Evolutionary conservation across 1,140 invertebrate species (phyloP), one percentile per base, ranked within the genome.

Genomic region (Neotoxoptera formosana): DNA sequence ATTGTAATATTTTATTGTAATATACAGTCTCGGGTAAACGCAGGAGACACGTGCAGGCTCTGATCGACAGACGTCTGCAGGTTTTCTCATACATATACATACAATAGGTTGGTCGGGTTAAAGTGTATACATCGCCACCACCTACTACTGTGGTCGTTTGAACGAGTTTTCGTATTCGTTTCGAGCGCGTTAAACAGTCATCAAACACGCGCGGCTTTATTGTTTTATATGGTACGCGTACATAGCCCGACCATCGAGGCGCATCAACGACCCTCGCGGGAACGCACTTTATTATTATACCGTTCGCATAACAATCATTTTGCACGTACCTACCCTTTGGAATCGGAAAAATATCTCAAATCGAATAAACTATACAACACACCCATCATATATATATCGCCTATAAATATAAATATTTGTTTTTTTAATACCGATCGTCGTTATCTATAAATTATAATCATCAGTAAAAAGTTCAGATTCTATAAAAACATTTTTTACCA

Each of bases 311-410:
- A 76, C 60, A 76, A 76, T 76, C 60, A 17, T 76, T 76, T n/a
- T 76, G 60, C n/a, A 76, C 60, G 60, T 76, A 76, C 60, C n/a
- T n/a, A n/a, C 30, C 60, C 30, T 76, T 20, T 76, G n/a, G n/a
- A 76, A 76, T 76, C 60, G 60, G 30, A 76, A 76, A 76, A 76
- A 76, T 76, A 76, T n/a, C 30, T 76, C 60, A 76, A 76, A 76
- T 76, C 60, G 14, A n/a, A 76, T 76, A 76, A 76, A 76, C 60
- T 76, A 76, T 76, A 23, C 21, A 53, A 53, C 51, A 53, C 51
- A 23, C 51, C 51, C 21, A 51, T 51, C 17, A 21, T 53, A 53
- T 23, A 7, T 20, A 7, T 53, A 76, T 76, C n/a, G n/a, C 14
- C 60, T 67, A n/a, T 4, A 76, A 34, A n/a, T 34, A 76, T 34